These are phyloP conservation scores for Tiaroga cobitis DNA, from an alignment of 2,797 vertebrate genomes.

Conservation along the genomic window DNA sequence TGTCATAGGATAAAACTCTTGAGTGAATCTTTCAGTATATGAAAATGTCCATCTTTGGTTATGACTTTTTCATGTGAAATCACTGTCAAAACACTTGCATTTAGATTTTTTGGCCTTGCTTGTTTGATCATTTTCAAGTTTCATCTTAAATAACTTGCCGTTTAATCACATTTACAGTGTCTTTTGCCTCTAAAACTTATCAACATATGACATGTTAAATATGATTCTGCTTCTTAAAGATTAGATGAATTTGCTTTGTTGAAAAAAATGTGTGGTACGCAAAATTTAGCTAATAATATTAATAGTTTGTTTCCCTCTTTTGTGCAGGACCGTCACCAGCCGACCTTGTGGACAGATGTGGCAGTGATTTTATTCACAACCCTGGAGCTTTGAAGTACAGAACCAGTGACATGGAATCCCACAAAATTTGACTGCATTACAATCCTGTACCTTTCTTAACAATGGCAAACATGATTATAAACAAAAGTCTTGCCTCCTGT, in stretches of 20 bases:
- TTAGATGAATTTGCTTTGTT: background rate
- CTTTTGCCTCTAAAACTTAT: background rate
- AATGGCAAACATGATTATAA: slow-evolving; percentile 62
- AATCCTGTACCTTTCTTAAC: slow-evolving; percentile 33
- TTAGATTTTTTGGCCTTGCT: slow-evolving; percentile 61
- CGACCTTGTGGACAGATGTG: slow-evolving; percentile 69
- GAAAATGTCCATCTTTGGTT: slow-evolving; percentile 72
- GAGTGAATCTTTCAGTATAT: slow-evolving; percentile 54
- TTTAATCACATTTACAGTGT: background rate
- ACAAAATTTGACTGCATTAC: slow-evolving; percentile 15
- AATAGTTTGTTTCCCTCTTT: slow-evolving; percentile 48
- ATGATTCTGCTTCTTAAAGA: background rate
- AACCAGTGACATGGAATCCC: slow-evolving; percentile 70
- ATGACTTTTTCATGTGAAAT: slow-evolving; percentile 76
- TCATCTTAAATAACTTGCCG: slow-evolving; percentile 15
- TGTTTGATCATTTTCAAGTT: slow-evolving; percentile 9
- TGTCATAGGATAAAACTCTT: slow-evolving; percentile 52
- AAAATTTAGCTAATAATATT: background rate
- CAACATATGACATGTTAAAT: background rate
- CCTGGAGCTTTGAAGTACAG: slow-evolving; percentile 68
- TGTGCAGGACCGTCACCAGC: slow-evolving; percentile 66
- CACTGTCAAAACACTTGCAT: slow-evolving; percentile 72
- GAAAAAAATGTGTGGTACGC: background rate
- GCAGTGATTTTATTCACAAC: slow-evolving; percentile 50
- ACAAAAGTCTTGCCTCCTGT: background rate